These are phyloP conservation scores for Butorides virescens DNA, from an alignment of 2,113 vertebrate species.

Conservation along the genomic window DNA sequence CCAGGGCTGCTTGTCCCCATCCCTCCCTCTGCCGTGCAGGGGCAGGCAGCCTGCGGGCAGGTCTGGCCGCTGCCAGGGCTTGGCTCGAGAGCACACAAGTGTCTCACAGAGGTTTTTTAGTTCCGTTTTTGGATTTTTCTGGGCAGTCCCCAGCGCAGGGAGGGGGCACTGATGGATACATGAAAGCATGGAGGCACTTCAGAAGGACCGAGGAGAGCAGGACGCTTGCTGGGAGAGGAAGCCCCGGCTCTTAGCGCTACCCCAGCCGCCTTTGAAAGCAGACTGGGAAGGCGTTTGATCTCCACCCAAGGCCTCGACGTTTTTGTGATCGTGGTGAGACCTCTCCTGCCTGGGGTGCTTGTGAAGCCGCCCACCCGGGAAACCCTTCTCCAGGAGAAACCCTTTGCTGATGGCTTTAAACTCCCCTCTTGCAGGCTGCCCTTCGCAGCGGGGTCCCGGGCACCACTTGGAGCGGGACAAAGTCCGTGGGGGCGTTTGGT, in stretches of 20 bases:
- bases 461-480: accelerated
- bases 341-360: neutral
- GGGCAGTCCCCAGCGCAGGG: accelerated
- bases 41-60: neutral
- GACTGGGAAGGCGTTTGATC: neutral
- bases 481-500: neutral
- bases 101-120: neutral
- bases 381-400: neutral
- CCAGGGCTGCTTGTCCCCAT: neutral
- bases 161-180: neutral
- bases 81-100: neutral
- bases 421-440: neutral
- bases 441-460: accelerated
- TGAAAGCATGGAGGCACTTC: neutral
- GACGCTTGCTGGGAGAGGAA: neutral
- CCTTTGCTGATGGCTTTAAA: neutral
- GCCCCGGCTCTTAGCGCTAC: neutral
- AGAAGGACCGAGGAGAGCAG: neutral
- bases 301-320: neutral
- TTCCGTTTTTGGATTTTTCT: neutral
- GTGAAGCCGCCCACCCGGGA: neutral
- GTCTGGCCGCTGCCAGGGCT: neutral
- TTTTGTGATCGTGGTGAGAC: neutral
- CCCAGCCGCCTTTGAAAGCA: neutral
- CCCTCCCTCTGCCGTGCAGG: accelerated